Conservation (phyloP, 2,797 vertebrate genomes). For the Gallinago solitaria region DNA sequence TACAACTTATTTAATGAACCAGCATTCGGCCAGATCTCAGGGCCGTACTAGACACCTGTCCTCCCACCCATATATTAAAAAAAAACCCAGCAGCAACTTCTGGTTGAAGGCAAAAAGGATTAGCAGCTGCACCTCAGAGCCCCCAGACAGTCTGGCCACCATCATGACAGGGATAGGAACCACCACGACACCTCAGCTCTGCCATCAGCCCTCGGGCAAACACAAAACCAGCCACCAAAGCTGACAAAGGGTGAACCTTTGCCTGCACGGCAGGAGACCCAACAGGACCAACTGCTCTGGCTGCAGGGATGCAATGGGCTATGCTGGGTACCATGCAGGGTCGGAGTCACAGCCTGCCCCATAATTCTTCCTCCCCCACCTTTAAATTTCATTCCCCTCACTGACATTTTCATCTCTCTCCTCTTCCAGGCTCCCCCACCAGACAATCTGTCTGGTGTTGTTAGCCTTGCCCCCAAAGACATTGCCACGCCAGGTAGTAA, state of each 20-base stretch:
- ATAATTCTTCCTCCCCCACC: slow-evolving; percentile 13
- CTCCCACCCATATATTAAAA: not conserved
- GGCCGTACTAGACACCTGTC: rapidly evolving
- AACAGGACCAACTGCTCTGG: not conserved
- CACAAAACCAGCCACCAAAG: not conserved
- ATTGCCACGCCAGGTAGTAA: not conserved
- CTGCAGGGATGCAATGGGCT: rapidly evolving
- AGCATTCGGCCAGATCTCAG: rapidly evolving
- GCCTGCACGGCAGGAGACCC: not conserved
- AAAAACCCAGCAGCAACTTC: not conserved
- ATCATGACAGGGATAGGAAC: not conserved
- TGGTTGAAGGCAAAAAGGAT: not conserved
- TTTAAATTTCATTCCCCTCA: slow-evolving; percentile 34
- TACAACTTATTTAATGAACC: not conserved
- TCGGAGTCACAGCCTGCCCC: not conserved
- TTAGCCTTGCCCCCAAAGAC: slow-evolving; percentile 56
- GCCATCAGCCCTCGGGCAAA: not conserved
- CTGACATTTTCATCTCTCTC: slow-evolving; percentile 43
- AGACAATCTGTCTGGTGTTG: slow-evolving; percentile 49
- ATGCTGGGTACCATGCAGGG: not conserved
- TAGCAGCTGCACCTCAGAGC: not conserved
- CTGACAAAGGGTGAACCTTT: not conserved
- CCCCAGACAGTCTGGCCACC: not conserved
- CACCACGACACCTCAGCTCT: not conserved
- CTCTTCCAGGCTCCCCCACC: not conserved